phyloP scores from a whole-genome alignment of 37 sponge, comb jelly and placozoan genomes.

The Haliclona indistincta region DNA sequence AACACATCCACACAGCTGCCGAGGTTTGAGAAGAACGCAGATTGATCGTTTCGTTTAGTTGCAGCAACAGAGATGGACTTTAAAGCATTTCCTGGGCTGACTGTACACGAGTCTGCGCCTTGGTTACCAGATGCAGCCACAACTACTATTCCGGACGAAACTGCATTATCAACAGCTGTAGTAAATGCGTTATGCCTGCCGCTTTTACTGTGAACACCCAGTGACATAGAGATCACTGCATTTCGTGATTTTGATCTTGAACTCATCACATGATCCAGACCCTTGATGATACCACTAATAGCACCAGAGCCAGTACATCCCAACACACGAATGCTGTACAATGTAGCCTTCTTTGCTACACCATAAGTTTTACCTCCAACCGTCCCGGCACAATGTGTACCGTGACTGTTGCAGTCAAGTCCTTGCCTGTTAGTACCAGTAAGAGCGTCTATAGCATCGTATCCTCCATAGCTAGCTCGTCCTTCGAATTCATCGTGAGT shows the following conservation, averaged over 20 bases:
- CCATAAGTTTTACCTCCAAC: conserved; percentile 74
- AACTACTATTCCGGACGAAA: conserved; percentile 32
- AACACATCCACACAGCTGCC: conserved; percentile 69
- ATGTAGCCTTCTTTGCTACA: conserved; percentile 60
- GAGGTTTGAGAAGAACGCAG: conserved; percentile 59
- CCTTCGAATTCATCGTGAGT: conserved; percentile 67
- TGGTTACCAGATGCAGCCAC: conserved; percentile 81
- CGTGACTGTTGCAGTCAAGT: conserved; percentile 80
- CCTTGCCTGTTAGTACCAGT: conserved; percentile 51
- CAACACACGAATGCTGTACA: conserved; percentile 64
- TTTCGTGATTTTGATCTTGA: conserved; percentile 12
- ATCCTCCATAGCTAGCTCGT: conserved; percentile 66
- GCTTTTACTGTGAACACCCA: conserved; percentile 46
- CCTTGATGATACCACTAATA: conserved; percentile 68
- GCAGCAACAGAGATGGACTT: conserved; percentile 66
- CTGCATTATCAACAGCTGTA: conserved; percentile 36
- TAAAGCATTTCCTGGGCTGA: conserved; percentile 61
- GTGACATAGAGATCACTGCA: conserved; percentile 65
- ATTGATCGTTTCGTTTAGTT: conserved; percentile 34
- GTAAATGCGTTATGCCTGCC: conserved; percentile 21
- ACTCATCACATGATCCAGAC: conserved; percentile 55
- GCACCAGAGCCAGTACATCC: conserved; percentile 68
- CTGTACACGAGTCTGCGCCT: conserved; percentile 53
- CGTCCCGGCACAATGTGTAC: conserved; percentile 76
- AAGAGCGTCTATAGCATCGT: conserved; percentile 67